Conservation (phyloP, 2,888 invertebrate species). For the Microctonus brassicae region DNA sequence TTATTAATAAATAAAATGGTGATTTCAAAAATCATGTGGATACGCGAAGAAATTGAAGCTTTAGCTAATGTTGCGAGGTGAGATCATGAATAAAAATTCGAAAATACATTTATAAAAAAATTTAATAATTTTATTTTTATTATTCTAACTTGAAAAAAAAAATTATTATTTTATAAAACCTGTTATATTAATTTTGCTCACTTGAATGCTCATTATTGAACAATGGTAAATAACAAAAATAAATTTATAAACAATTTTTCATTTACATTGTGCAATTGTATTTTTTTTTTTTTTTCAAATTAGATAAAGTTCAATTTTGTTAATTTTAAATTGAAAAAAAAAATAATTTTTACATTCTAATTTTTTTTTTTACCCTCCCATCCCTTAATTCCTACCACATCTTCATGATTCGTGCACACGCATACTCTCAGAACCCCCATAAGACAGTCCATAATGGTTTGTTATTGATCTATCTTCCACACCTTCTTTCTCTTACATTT, state of each 20-base stretch:
- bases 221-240: too few species aligned
- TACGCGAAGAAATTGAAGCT: conserved; percentile 35
- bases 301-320: too few species aligned
- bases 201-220: too few species aligned
- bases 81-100: too few species aligned
- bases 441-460: conserved; percentile 63
- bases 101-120: background rate
- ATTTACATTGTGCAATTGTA: too few species aligned
- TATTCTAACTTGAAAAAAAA: too few species aligned
- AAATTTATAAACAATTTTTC: too few species aligned
- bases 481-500: conserved; percentile 56
- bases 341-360: background rate
- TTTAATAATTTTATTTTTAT: too few species aligned
- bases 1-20: background rate
- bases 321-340: too few species aligned
- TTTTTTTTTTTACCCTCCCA: background rate
- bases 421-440: conserved; percentile 44
- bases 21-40: conserved; percentile 45
- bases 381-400: background rate
- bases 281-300: too few species aligned
- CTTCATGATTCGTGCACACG: conserved; percentile 38
- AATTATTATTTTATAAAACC: too few species aligned
- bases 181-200: too few species aligned
- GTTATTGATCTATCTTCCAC: conserved; percentile 66
- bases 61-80: background rate